Evolutionary conservation across 2,797 vertebrate genomes (phyloP), one percentile per base, ranked within the genome.

Genomic region (Meda fulgida): DNA sequence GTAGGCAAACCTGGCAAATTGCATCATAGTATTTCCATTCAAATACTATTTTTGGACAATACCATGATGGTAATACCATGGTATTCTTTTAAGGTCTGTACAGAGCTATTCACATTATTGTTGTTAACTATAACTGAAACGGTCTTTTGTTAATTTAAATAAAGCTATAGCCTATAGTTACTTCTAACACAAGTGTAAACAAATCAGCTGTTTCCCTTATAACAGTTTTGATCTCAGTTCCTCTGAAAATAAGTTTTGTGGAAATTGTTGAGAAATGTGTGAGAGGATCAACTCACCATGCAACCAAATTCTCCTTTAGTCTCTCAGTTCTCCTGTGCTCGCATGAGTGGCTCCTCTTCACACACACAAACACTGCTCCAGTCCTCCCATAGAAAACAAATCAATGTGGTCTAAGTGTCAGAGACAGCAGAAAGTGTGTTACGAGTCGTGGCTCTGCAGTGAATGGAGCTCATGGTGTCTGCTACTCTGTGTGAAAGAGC

Each of bases 381-480:
- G 40, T 8, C n/a, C 21, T 67, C 21, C 46, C 65, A 46, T 48
- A 34, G 83, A 48, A 82, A 80, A 84, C 80, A 80, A 79, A 78
- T 51, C 63, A 78, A 53, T 77, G 67, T 53, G 75, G n/a, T 67
- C 43, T 77, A 31, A 51, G 72, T 34, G 46, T 69, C 40, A 86
- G 70, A 76, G 46, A 40, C 71, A 71, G 72, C 84, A 65, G 70
- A 67, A 46, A 11, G 46, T 78, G 34, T 36, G 72, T 71, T 71
- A 69, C 14, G 79, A 67, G 46, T 81, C 76, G 36, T 69, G 77
- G 80, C 38, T 78, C 71, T 87, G 53, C 72, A 66, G 77, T 80
- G 86, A 86, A 80, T 82, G 75, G 69, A 81, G 69, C 53, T 87
- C 86, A 82, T 58, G 58, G 43, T 78, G 69, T 82, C 43, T 23